Evolutionary conservation across 2,888 invertebrate species (phyloP).

Genomic region (Corythucha ciliata): DNA sequence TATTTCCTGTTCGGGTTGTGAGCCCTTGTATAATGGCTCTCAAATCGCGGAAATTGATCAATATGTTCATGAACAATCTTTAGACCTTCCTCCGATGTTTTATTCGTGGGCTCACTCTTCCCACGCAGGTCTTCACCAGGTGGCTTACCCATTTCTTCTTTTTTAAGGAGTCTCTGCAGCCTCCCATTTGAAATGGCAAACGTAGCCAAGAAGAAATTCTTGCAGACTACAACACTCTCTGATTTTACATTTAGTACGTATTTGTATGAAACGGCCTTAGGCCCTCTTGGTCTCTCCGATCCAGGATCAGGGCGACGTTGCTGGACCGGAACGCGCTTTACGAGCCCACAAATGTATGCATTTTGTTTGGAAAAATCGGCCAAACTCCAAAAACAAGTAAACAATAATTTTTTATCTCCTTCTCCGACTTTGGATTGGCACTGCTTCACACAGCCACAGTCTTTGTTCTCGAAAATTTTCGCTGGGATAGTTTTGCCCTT

Average conservation of each 20-base stretch:
- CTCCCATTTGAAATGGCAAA: constrained; percentile 14
- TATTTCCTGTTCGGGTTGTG: constrained; percentile 27
- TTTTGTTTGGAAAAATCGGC: no score
- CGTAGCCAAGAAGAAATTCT: background rate
- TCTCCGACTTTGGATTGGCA: background rate
- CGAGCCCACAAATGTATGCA: no score
- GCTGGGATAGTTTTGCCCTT: background rate
- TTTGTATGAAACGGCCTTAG: no score
- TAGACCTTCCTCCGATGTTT: background rate
- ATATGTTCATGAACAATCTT: constrained; percentile 13
- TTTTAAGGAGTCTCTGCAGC: constrained; percentile 2
- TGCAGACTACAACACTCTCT: constrained; percentile 15
- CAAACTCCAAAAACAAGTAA: no score
- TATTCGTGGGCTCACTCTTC: constrained; percentile 6
- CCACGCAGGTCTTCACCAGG: constrained; percentile 9
- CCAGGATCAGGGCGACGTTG: no score
- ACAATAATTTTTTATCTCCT: no score
- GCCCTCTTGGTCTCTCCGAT: no score
- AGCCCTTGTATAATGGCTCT: constrained; percentile 26
- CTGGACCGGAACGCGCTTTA: no score
- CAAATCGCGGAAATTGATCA: constrained; percentile 24
- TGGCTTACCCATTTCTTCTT: background rate
- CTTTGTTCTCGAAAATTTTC: background rate
- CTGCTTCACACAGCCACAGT: background rate
- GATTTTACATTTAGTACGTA: no score